phyloP scores from a whole-genome alignment of 2,113 vertebrate genomes.

The Orycteropus afer region DNA sequence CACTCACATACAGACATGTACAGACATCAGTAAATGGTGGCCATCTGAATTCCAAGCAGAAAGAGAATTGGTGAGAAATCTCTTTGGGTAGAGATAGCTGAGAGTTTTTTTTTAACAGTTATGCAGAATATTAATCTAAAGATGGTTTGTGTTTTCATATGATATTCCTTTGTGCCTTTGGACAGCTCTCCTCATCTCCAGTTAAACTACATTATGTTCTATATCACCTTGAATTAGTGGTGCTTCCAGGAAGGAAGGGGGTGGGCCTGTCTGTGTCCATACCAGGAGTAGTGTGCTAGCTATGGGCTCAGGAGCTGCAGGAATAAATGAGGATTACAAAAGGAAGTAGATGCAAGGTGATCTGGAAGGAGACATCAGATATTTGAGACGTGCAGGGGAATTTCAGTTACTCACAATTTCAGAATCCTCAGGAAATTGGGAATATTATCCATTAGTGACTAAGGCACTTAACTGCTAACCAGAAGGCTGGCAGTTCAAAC shows the following conservation, averaged over 20 bases:
- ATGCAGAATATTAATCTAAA: background rate
- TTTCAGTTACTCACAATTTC: accelerated
- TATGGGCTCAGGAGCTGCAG: background rate
- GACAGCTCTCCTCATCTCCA: background rate
- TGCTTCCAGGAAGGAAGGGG: background rate
- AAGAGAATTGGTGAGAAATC: background rate
- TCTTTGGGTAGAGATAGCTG: background rate
- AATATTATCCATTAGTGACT: too few species aligned
- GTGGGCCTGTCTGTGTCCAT: background rate
- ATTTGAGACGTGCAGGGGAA: background rate
- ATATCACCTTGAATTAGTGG: background rate
- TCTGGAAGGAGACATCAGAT: background rate
- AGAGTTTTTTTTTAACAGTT: background rate
- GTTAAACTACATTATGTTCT: background rate
- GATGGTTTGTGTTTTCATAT: background rate
- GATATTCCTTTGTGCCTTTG: background rate
- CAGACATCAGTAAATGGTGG: background rate
- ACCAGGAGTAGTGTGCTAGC: background rate
- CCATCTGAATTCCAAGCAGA: slow-evolving; percentile 12
- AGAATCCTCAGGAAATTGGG: background rate
- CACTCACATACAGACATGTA: background rate
- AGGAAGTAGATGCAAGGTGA: background rate
- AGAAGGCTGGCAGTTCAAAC: too few species aligned
- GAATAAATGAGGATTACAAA: background rate
- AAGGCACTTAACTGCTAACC: too few species aligned